Evolutionary conservation across 2,113 vertebrate genomes (phyloP).

Genomic region (Tauraco erythrolophus): DNA sequence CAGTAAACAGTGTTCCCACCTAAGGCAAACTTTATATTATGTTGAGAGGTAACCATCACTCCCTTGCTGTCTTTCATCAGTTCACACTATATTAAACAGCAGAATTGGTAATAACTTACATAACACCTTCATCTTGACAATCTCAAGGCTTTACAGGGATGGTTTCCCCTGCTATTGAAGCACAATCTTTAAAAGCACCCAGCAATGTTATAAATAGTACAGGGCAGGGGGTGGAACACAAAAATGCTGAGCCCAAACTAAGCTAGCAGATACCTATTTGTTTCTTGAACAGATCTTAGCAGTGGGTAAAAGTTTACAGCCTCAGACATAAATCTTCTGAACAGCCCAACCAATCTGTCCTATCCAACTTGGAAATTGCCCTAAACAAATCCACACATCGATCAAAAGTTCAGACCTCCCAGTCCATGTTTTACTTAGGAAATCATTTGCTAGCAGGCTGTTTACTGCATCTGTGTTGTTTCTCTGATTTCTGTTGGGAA

Average conservation of each 20-base stretch:
- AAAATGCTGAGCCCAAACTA: not conserved
- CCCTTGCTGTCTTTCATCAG: not conserved
- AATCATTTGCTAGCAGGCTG: too few relatives aligned
- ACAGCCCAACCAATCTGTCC: not conserved
- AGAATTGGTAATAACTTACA: not conserved
- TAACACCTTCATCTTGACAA: not conserved
- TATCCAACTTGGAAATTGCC: not conserved
- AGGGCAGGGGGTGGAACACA: not conserved
- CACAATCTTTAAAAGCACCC: not conserved
- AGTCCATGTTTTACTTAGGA: not conserved
- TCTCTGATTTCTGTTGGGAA: not conserved
- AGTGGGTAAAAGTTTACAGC: not conserved
- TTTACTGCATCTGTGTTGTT: not conserved
- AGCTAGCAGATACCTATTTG: not conserved
- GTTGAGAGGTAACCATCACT: not conserved
- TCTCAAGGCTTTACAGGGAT: not conserved
- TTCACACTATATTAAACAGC: not conserved
- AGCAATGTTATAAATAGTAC: not conserved
- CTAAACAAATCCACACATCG: not conserved
- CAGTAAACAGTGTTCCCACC: conserved; percentile 31
- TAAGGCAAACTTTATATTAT: conserved; percentile 7
- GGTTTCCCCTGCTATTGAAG: not conserved
- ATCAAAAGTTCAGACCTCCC: not conserved
- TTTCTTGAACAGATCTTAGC: not conserved
- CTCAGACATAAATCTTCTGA: not conserved